A percentile compares a stretch with the other conserved stretches of the same genome.
These are phyloP conservation scores for Lasioglossum leucozonium DNA, from an alignment of 2,888 invertebrate genomes.

Conservation along the genomic window DNA sequence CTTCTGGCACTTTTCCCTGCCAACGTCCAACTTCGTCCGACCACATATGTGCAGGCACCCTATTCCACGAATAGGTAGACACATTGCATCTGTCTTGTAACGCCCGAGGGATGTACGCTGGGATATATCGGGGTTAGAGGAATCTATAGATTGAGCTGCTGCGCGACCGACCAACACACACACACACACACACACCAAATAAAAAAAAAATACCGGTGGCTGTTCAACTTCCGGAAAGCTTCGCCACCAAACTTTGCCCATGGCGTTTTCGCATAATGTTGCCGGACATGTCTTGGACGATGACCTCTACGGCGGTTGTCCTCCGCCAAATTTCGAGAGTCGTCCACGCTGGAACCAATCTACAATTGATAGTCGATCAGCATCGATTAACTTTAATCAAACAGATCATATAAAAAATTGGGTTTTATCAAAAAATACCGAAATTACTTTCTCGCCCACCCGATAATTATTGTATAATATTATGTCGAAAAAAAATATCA, in stretches of 20 bases:
- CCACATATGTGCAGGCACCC: conserved; percentile 52
- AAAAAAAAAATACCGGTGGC: conserved; percentile 25
- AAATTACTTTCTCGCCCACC: no score
- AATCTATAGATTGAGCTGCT: conserved; percentile 31
- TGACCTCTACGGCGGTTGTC: neutral
- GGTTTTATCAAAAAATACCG: no score
- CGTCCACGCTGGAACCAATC: neutral
- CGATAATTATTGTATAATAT: no score
- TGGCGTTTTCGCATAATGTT: neutral
- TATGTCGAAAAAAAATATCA: no score
- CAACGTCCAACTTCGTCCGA: conserved; percentile 60
- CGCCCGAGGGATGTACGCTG: conserved; percentile 42
- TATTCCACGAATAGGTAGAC: conserved; percentile 56
- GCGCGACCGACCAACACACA: conserved; percentile 15
- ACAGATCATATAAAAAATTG: no score
- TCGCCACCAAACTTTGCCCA: neutral
- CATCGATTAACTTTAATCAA: no score
- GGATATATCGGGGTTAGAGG: conserved; percentile 24
- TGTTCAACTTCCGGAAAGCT: conserved; percentile 1
- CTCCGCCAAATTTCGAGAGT: neutral
- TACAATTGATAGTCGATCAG: neutral
- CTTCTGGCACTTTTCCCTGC: conserved; percentile 69
- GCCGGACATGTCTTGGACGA: neutral
- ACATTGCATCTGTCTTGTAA: conserved; percentile 56
- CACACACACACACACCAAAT: conserved; percentile 18